A percentile compares a stretch with the other conserved stretches of the same genome.
Conservation (phyloP, 2,888 invertebrate genomes). For the Drosophila lacicola region DNA sequence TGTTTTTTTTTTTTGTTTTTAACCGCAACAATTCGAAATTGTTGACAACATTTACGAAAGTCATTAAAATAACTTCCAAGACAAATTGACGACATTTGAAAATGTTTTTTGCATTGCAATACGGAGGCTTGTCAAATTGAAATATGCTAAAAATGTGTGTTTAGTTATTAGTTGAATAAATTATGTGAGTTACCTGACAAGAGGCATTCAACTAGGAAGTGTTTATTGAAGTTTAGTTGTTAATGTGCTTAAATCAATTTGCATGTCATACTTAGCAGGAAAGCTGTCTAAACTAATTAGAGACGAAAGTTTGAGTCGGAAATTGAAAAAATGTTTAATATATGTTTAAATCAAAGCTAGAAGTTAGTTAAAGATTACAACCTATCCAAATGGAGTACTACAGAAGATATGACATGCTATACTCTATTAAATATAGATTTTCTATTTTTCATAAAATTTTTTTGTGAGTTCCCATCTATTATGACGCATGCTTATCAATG, state of each 20-base stretch:
- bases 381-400: background rate
- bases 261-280: background rate
- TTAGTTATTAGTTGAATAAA: slow-evolving; percentile 17
- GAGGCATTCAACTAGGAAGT: background rate
- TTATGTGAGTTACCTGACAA: slow-evolving; percentile 6
- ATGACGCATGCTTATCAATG: slow-evolving; percentile 1
- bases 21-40: slow-evolving; percentile 22
- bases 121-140: slow-evolving; percentile 46
- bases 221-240: background rate
- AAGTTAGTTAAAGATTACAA: background rate
- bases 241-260: background rate
- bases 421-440: background rate
- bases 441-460: background rate
- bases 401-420: too few species aligned
- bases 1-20: background rate
- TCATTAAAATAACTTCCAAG: slow-evolving; percentile 57
- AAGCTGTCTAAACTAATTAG: background rate
- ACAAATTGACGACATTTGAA: slow-evolving; percentile 53
- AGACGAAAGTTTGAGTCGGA: too few species aligned
- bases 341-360: background rate
- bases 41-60: slow-evolving; percentile 53
- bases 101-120: slow-evolving; percentile 1
- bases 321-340: background rate
- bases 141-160: slow-evolving; percentile 17
- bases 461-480: background rate